phyloP scores from a whole-genome alignment of 2,888 invertebrate genomes.

The Trichogramma evanescens region DNA sequence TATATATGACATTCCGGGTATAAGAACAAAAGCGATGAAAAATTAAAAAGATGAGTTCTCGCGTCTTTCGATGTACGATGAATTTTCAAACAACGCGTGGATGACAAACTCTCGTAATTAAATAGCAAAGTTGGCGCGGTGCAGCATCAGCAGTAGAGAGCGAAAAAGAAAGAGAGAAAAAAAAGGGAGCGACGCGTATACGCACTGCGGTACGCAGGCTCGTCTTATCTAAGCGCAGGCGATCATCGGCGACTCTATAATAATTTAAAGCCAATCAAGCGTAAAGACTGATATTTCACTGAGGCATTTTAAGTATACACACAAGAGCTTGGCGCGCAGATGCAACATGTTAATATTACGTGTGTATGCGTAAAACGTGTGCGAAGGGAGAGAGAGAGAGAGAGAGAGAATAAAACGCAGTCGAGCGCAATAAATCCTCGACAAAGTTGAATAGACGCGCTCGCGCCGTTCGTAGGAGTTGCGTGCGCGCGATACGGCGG shows the following conservation, averaged over 20 bases:
- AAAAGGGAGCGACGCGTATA: neutral
- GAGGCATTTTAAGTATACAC: too few relatives aligned
- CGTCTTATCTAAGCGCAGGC: too few relatives aligned
- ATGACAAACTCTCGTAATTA: too few relatives aligned
- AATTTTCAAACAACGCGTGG: neutral
- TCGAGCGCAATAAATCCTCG: constrained; percentile 15
- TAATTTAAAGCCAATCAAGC: constrained; percentile 17
- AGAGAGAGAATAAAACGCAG: neutral
- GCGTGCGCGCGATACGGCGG: neutral
- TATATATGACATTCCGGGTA: neutral
- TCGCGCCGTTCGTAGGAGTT: constrained; percentile 16
- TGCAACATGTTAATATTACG: too few relatives aligned
- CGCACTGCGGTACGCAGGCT: too few relatives aligned
- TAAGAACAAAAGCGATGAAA: neutral
- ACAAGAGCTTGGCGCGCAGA: too few relatives aligned
- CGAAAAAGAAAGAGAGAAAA: neutral
- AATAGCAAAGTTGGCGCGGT: too few relatives aligned
- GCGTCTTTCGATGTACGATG: neutral
- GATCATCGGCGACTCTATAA: too few relatives aligned
- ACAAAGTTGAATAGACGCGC: constrained; percentile 6
- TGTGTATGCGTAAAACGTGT: neutral
- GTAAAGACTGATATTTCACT: neutral
- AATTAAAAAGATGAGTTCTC: neutral
- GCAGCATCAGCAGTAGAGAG: too few relatives aligned
- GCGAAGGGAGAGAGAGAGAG: neutral